Base-by-base conservation (phyloP, 2,888 invertebrate genomes). In the Zygogramma bicolorata region DNA sequence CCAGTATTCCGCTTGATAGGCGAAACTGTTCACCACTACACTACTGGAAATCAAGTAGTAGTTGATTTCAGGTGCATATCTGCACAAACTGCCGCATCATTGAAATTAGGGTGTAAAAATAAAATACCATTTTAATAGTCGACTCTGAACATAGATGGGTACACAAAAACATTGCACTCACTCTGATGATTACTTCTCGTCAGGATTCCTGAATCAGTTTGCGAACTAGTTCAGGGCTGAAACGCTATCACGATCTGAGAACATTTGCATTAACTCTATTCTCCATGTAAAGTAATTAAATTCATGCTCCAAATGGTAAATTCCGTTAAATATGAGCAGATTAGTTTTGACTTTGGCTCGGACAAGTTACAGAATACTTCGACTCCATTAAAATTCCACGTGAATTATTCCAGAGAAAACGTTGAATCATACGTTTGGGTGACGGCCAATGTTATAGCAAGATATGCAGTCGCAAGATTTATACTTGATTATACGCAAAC, bases 291-390 rank as follows among this genome's bases (percentile, higher is more conserved):
- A 40, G 61, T 46, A 62, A 62, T 62, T 62, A 62, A 62, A 62
- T 40, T 42, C 22, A 25, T 42, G 62, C 42, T 62, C 40, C 25
- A 42, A 42, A 62, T 42, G 42, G 42, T 62, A 27, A n/a, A 46
- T 27, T 62, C 31, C 42, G 40, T 61, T 61, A 38, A 61, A 61
- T 61, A 61, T 61, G 61, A 61, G 61, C 34, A 61, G 40, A 61
- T 61, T 61, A 38, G 61, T 61, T 38, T 22, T 38, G 42, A 42
- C 40, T 62, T 25, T n/a, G 40, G 29, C 20, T 38, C 61, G 34
- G 38, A 61, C 61, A 61, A 38, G 38, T 61, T 53, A n/a, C 53
- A 34, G 61, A 38, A 61, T 61, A 34, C 61, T 61, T 61, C 61
- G 61, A 20, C 34, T 61, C 22, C 25, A 34, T 42, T 62, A 15